Conservation (phyloP, 2,113 vertebrate species). For the Mormyrus lacerda region DNA sequence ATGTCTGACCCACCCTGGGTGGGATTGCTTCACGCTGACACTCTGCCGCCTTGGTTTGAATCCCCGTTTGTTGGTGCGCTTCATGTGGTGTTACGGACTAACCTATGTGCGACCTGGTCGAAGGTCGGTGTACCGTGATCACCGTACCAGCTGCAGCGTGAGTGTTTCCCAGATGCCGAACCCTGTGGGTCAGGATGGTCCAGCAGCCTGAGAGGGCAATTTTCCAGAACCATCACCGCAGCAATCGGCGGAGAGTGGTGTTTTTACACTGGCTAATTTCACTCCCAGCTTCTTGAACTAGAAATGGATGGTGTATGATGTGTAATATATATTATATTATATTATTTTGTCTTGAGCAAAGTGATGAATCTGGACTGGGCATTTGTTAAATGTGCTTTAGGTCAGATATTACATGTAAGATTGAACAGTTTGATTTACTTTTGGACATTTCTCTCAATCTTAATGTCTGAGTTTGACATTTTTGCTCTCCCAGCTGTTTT, state of each 20-base stretch:
- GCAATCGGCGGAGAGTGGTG: background rate
- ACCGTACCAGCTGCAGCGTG: background rate
- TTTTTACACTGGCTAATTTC: background rate
- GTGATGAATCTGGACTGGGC: background rate
- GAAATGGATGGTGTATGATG: background rate
- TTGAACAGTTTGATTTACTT: background rate
- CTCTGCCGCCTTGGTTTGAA: background rate
- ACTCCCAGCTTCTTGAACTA: background rate
- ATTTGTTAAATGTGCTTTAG: background rate
- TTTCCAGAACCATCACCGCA: background rate
- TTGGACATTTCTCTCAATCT: background rate
- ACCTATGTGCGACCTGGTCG: background rate
- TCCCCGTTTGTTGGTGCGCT: background rate
- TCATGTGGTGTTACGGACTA: background rate
- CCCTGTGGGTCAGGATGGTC: background rate
- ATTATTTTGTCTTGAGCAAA: background rate
- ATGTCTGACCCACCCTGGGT: background rate
- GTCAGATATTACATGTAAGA: background rate
- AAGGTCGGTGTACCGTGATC: background rate
- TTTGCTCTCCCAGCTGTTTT: background rate
- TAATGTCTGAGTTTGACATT: background rate
- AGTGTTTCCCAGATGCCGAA: background rate
- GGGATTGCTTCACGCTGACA: background rate
- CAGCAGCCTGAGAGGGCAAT: background rate
- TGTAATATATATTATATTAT: background rate